Base-by-base conservation (phyloP, 1,140 invertebrate species). In the Drosophila sulfurigaster region DNA sequence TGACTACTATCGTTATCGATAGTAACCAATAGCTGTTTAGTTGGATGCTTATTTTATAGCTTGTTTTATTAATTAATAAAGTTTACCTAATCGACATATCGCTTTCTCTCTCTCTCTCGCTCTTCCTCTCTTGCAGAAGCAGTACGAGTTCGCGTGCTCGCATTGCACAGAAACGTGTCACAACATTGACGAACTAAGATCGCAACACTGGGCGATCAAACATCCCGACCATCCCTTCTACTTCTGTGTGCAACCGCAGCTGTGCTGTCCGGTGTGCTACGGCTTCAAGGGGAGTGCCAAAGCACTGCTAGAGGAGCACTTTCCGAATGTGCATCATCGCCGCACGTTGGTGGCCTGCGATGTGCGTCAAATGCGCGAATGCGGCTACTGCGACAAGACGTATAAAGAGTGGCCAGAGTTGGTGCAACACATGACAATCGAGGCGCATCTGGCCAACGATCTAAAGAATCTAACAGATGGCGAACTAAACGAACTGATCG, bases 201-300 rank as follows among this genome's bases (percentile, higher is more conserved):
- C 25, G 11, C 28, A 89, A 11, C 83, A 88, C 59, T 87, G 80
- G 67, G 28, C 70, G 1, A 1, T 7, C 1, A 10, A 5, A 6
- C 83, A 88, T 64, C n/a, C 58, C 3, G 67, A 81, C 0, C 59
- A 60, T 35, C 74, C 83, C 0, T 88, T 88, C 52, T 83, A 72
- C 13, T 88, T 88, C 41, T 70, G 70, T 5, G 80, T 81, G 2
- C 85, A 89, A 20, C 78, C 73, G 5, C 59, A 67, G 13, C 49
- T 88, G 0, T 64, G 73, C 25, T 88, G 83, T 25, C 64, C 64
- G 1, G 30, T 43, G 2, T 88, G 83, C 64, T 63, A 57, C 10
- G n/a, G 5, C 1, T 88, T 59, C 10, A 41, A 13, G 5, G 62
- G 80, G 45, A 83, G 63, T 16, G 73, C 82, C 7, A 80, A 75